Evolutionary conservation across 2,113 vertebrate species (phyloP), one percentile per base, ranked within the genome.

Genomic region (Spermophilus dauricus): DNA sequence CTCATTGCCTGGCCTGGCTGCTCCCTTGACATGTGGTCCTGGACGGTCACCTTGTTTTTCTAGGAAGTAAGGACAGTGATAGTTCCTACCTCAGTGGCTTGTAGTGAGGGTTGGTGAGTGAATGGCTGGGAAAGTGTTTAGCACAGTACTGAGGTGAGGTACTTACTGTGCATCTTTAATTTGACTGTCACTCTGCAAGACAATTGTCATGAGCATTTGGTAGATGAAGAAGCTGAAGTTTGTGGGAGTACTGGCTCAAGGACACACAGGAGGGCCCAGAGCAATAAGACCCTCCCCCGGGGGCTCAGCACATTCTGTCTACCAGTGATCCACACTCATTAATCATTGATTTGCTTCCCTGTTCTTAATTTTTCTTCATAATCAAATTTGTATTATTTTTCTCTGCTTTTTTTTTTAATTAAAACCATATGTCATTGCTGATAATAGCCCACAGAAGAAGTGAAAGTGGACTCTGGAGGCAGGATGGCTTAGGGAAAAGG

Each of bases 1-100:
- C 51, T 78, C 69, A 48, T 76, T 34, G 34, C 45, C 39, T 16
- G 32, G 70, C 48, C 69, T 22, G 26, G 20, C 32, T 0, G 2
- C 37, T 98, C 99, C 30, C 99, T 97, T 98, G 98, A 99, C 81
- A 99, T 98, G 0, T 98, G 98, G 4, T 98, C 98, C 94, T 97
- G 98, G 0, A 98, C 98, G 0, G 99, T 99, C 95, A 98, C 98
- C 8, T 39, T 24, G 1, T 61, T 28, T 37, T 24, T 39, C 53
- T 85, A 51, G 51, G 20, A 51, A 37, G 75, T 10, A 30, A 45
- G 56, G 24, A 65, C 72, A 80, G 1, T 37, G 12, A 16, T 24
- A 65, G 81, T 9, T 51, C 42, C 51, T 89, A 34, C 28, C 56
- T 70, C 45, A 12, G 26, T 37, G 72, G 51, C 42, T 77, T n/a